Evolutionary conservation across 2,888 invertebrate species (phyloP).

Genomic region (Andrena haemorrhoa): DNA sequence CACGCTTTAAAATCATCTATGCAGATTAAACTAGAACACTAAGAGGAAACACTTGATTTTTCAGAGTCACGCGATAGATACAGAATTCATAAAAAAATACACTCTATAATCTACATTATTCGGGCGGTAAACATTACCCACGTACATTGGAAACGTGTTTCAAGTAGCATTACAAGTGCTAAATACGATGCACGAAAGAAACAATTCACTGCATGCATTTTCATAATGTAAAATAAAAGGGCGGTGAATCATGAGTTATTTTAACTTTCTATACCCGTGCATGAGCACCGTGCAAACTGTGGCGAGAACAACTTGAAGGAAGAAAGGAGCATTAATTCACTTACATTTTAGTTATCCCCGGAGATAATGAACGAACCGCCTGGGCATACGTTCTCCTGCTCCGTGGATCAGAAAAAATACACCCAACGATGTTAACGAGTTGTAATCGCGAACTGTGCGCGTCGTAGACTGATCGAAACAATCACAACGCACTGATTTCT

Average conservation of each 20-base stretch:
- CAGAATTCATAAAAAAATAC: not conserved
- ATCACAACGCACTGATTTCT: conserved; percentile 6
- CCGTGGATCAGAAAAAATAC: not conserved
- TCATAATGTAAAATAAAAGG: no score
- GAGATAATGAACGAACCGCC: conserved; percentile 1
- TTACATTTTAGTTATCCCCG: conserved; percentile 8
- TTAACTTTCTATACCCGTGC: no score
- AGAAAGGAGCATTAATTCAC: not conserved
- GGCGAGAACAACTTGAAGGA: not conserved
- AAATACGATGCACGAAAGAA: not conserved
- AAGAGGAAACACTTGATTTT: no score
- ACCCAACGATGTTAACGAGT: conserved; percentile 8
- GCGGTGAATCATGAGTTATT: not conserved
- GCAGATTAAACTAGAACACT: not conserved
- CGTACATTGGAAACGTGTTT: not conserved
- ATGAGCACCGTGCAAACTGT: no score
- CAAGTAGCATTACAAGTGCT: not conserved
- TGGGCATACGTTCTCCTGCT: not conserved
- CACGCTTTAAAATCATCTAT: no score
- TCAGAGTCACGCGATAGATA: not conserved
- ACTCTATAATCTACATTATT: not conserved
- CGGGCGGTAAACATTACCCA: not conserved
- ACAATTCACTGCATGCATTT: not conserved
- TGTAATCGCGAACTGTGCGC: conserved; percentile 3
- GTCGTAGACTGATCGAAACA: conserved; percentile 1